Percentiles rank a stretch among this genome's conserved stretches.
Conservation (phyloP, 2,113 vertebrate genomes). For the Burhinus oedicnemus region DNA sequence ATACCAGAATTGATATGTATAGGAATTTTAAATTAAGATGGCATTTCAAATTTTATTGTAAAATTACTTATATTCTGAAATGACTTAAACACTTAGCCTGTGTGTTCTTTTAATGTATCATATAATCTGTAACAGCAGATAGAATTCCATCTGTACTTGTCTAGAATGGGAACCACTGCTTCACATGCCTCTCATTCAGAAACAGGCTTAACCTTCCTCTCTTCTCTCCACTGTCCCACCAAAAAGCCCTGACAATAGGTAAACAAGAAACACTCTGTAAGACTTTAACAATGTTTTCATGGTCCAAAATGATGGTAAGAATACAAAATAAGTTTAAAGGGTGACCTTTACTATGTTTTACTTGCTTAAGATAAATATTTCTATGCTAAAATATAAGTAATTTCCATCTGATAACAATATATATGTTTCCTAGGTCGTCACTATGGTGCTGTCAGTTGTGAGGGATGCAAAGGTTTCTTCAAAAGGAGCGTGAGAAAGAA, state of each 20-base stretch:
- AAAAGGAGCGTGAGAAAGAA: slow-evolving; percentile 97
- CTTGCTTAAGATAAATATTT: not conserved
- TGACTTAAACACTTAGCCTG: not conserved
- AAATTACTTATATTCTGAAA: not conserved
- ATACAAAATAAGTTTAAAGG: not conserved
- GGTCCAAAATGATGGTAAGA: not conserved
- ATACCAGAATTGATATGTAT: not conserved
- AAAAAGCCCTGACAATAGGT: not conserved
- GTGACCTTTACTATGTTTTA: not conserved
- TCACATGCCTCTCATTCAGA: not conserved
- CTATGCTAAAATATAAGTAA: not conserved
- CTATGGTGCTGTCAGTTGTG: slow-evolving; percentile 97
- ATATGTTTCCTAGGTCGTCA: slow-evolving; percentile 85
- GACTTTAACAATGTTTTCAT: not conserved
- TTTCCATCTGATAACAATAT: not conserved
- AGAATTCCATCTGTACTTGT: not conserved
- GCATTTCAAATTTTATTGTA: not conserved
- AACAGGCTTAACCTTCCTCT: not conserved
- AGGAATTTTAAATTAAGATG: not conserved
- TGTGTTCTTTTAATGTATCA: not conserved
- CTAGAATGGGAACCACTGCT: not conserved
- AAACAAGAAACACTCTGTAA: not conserved
- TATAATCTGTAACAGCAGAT: not conserved
- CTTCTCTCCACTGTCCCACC: not conserved
- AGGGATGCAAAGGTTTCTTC: slow-evolving; percentile 99